Evolutionary conservation across 2,797 vertebrate genomes (phyloP).

Genomic region (Cyprinodon diabolis): DNA sequence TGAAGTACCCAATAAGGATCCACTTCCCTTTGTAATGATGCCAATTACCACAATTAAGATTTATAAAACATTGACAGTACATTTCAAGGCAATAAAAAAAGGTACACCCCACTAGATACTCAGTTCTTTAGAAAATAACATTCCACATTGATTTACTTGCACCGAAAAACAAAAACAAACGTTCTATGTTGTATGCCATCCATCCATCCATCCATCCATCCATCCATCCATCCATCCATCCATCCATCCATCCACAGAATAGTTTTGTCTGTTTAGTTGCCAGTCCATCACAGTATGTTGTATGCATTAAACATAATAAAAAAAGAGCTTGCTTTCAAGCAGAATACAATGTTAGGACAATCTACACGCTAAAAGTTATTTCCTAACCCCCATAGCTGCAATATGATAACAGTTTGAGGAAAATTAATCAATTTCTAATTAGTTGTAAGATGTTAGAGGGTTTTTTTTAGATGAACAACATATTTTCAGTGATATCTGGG

Average conservation of each 20-base stretch:
- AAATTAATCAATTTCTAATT: no score
- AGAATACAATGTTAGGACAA: background rate
- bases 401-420: no score
- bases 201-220: no score
- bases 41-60: constrained; percentile 8
- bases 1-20: constrained; percentile 15
- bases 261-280: no score
- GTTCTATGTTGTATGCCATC: no score
- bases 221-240: no score
- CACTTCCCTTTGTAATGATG: constrained; percentile 4
- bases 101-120: background rate
- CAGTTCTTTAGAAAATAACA: background rate
- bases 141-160: background rate
- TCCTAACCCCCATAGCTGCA: background rate
- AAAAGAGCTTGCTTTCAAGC: background rate
- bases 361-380: background rate
- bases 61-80: background rate
- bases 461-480: no score
- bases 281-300: no score
- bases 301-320: background rate
- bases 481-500: no score
- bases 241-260: no score
- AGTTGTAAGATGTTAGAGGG: no score
- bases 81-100: background rate
- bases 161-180: no score